Evolutionary conservation across 2,888 invertebrate genomes (phyloP).

Genomic region (Malthinus flaveolus): DNA sequence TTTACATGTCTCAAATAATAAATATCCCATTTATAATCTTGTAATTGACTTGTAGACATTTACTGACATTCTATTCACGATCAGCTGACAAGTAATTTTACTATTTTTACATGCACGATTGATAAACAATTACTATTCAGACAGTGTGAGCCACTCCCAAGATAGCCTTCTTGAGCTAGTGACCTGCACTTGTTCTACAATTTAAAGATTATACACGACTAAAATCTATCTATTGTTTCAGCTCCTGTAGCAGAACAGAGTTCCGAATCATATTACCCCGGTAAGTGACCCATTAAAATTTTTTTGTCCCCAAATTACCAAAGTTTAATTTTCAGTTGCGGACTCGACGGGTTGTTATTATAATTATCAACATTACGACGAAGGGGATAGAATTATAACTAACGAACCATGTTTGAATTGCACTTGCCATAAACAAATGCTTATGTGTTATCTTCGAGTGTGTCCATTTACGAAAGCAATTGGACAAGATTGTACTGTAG

Average conservation of each 20-base stretch:
- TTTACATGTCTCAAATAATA: no score
- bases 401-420: constrained; percentile 96
- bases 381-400: constrained; percentile 91
- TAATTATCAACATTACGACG: constrained; percentile 90
- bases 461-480: constrained; percentile 94
- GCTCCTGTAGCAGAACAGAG: constrained; percentile 64
- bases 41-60: constrained; percentile 1
- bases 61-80: constrained; percentile 5
- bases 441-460: constrained; percentile 92
- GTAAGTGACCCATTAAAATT: constrained; percentile 51
- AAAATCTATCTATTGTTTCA: constrained; percentile 58
- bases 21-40: not conserved
- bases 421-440: constrained; percentile 92
- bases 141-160: constrained; percentile 36
- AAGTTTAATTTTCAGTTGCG: constrained; percentile 41
- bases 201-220: constrained; percentile 44
- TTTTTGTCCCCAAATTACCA: not conserved
- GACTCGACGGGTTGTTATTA: constrained; percentile 81
- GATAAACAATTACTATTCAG: constrained; percentile 39
- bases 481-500: constrained; percentile 87
- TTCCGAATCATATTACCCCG: constrained; percentile 59
- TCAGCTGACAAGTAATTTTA: constrained; percentile 15
- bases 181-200: constrained; percentile 39
- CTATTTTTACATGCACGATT: constrained; percentile 28
- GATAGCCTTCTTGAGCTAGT: constrained; percentile 38